Conservation (phyloP, 1,140 invertebrate genomes). For the Helicoverpa armigera region DNA sequence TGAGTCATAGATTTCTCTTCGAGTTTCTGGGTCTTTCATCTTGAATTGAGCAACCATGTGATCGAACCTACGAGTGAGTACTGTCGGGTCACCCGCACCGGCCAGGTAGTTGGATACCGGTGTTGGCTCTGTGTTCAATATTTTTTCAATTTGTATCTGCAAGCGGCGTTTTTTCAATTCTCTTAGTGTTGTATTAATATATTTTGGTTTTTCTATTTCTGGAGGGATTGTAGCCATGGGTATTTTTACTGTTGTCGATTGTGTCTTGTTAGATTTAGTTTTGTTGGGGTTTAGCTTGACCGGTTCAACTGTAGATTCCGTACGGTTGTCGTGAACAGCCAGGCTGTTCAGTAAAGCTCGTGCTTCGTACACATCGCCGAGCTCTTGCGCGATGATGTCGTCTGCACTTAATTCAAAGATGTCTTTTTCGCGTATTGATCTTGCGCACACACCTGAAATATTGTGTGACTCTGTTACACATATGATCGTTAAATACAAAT, state of each 20-base stretch:
- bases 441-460: background rate
- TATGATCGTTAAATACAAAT: too few species aligned
- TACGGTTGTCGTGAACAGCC: background rate
- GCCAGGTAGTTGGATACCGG: slow-evolving; percentile 53
- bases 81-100: slow-evolving; percentile 49
- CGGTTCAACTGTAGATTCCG: too few species aligned
- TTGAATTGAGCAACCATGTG: background rate
- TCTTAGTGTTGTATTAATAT: slow-evolving; percentile 42
- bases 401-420: slow-evolving; percentile 55
- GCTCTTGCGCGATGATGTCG: slow-evolving; percentile 50
- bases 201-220: background rate
- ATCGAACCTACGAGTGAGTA: slow-evolving; percentile 58
- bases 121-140: slow-evolving; percentile 45
- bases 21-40: background rate
- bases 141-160: slow-evolving; percentile 46
- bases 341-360: background rate
- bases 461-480: too few species aligned
- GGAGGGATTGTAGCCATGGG: slow-evolving; percentile 16
- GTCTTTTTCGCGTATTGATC: slow-evolving; percentile 4
- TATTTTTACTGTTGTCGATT: slow-evolving; percentile 20
- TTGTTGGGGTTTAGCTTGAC: background rate
- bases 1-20: slow-evolving; percentile 1
- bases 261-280: background rate
- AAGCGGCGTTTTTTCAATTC: slow-evolving; percentile 49
- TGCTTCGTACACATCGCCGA: slow-evolving; percentile 43